A percentile compares a stretch with the other conserved stretches of the same genome.
These are phyloP conservation scores for Mugil cephalus DNA, from an alignment of 2,113 vertebrate species.

Conservation along the genomic window DNA sequence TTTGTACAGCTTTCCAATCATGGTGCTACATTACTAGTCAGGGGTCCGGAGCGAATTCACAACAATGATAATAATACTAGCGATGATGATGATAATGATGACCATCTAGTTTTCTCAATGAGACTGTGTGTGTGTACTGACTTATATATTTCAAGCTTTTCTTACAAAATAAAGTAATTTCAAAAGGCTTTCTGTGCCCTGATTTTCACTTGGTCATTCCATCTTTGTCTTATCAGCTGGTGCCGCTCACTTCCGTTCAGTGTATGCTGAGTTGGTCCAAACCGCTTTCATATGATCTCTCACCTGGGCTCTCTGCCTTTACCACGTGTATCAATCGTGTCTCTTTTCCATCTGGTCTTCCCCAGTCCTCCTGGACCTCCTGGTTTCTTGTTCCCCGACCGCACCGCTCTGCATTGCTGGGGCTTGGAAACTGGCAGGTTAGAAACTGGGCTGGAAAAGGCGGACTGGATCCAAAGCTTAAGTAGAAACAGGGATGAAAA, in stretches of 20 bases:
- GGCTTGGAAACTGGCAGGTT: conserved; percentile 74
- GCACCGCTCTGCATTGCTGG: conserved; percentile 65
- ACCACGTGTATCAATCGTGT: not conserved
- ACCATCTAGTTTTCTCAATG: conserved; percentile 61
- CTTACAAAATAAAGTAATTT: conserved; percentile 81
- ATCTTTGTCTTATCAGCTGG: not conserved
- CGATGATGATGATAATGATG: conserved; percentile 76
- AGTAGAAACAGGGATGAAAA: conserved; percentile 82
- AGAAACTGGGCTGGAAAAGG: conserved; percentile 81
- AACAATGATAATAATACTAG: conserved; percentile 79
- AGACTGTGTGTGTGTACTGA: conserved; percentile 71
- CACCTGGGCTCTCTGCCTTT: conserved; percentile 2
- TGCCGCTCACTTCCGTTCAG: not conserved
- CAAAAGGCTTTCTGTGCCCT: conserved; percentile 74
- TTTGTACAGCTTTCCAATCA: conserved; percentile 63
- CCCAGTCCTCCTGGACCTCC: conserved; percentile 75
- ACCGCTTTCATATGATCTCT: not conserved
- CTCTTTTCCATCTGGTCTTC: conserved; percentile 31
- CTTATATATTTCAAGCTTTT: conserved; percentile 66
- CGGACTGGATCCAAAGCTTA: conserved; percentile 73
- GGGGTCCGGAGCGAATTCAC: conserved; percentile 48
- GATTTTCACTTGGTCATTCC: conserved; percentile 52
- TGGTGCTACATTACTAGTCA: conserved; percentile 63
- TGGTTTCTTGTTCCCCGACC: conserved; percentile 74
- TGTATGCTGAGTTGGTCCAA: not conserved